Conservation (phyloP, 1,140 invertebrate genomes). For the Wiebesia pumilae region DNA sequence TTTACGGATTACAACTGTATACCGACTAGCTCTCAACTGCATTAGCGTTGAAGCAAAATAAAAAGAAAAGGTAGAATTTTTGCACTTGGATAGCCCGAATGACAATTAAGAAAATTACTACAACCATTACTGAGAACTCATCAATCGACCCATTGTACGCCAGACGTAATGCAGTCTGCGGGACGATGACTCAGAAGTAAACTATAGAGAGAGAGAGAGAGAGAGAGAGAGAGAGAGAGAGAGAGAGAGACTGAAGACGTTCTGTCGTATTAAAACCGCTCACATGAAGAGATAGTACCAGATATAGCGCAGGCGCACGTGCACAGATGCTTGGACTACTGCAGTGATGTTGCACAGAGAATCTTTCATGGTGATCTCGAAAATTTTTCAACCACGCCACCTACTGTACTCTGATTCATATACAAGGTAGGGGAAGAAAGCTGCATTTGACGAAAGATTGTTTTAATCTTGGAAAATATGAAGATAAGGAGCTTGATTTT, state of each 20-base stretch:
- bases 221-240: slow-evolving; percentile 11
- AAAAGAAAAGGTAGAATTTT: not conserved
- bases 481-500: not conserved
- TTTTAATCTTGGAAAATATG: not conserved
- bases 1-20: not conserved
- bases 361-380: not conserved
- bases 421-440: not conserved
- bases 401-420: not conserved
- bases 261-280: slow-evolving; percentile 3
- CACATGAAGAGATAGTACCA: not conserved
- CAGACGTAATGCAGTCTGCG: not conserved
- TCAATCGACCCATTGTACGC: slow-evolving; percentile 40
- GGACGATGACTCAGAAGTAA: slow-evolving; percentile 16
- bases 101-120: slow-evolving; percentile 32
- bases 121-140: slow-evolving; percentile 33
- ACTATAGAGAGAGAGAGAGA: not conserved
- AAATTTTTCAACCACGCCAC: not conserved
- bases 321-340: not conserved
- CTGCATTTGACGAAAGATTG: too few species aligned
- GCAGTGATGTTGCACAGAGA: not conserved
- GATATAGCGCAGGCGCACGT: not conserved
- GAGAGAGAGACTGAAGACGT: slow-evolving; percentile 18
- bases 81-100: not conserved
- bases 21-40: not conserved
- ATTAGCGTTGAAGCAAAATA: not conserved